Evolutionary conservation across 2,797 vertebrate genomes (phyloP).

Genomic region (Propithecus deckenii): DNA sequence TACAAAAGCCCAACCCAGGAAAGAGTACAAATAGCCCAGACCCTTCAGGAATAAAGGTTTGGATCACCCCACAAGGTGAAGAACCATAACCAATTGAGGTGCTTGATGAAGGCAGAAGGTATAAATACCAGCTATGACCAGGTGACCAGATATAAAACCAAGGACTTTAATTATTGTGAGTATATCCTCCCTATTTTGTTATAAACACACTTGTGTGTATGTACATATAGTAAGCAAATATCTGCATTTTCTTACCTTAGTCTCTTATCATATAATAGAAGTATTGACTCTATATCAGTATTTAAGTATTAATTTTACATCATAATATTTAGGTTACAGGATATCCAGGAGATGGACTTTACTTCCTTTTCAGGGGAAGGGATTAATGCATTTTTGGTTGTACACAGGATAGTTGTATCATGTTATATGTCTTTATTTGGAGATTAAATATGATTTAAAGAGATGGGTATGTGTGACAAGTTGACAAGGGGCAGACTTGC

Average conservation of each 20-base stretch:
- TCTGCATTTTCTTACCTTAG: not conserved
- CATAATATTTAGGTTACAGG: not conserved
- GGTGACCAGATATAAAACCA: not conserved
- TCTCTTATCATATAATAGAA: not conserved
- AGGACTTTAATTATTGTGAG: not conserved
- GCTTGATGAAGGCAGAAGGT: not conserved
- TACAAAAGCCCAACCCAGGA: not conserved
- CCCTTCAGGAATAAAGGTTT: not conserved
- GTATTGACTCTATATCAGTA: not conserved
- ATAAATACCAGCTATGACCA: not conserved
- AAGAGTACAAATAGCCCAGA: too few species aligned
- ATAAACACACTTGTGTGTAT: not conserved
- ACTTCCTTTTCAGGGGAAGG: not conserved
- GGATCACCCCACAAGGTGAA: not conserved
- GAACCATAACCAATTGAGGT: not conserved
- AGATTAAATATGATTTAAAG: not conserved
- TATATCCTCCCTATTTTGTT: not conserved
- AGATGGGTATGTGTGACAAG: not conserved
- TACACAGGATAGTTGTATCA: not conserved
- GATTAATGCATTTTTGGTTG: not conserved
- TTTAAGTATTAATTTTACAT: not conserved
- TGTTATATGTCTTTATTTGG: not conserved
- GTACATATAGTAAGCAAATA: not conserved
- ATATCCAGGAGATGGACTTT: not conserved
- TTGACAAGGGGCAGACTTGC: not conserved